Base-by-base conservation (phyloP, 1,140 invertebrate genomes). In the Caenorhabditis briggsae region DNA sequence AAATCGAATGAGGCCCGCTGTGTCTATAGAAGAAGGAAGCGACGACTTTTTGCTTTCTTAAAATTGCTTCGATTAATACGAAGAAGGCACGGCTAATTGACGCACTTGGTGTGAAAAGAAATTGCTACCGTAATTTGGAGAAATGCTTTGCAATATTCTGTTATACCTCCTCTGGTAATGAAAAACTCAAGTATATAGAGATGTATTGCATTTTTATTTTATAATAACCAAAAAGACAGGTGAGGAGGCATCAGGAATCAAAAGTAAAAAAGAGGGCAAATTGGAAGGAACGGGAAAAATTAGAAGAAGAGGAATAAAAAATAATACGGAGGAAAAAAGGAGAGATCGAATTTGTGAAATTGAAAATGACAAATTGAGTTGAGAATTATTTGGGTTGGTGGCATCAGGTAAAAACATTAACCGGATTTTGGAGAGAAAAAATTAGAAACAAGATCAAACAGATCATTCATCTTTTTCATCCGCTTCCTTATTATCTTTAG, bases 181-280 rank as follows among this genome's bases (percentile, higher is more conserved):
- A 78, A 78, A 78, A 50, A 78, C 70, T 78, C 46, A 78, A 50
- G 9, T 61, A 33, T 61, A 25, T 61, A 9, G 50, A 46, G 23
- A 20, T 78, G 70, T 78, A 78, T 78, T 78, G 70, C 70, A 78
- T 50, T 78, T 64, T 78, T 70, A 78, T 78, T 78, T 78, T 14
- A 78, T 78, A 78, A 78, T 78, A 78, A 78, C 70, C 46, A 78
- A 23, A 12, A n/a, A 5, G 33, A 33, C 33, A 33, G 33, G 33
- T 33, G 33, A 33, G 33, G 33, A 33, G 33, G 33, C 33, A 33
- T 33, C 33, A 33, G 33, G 33, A 33, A 2, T 33, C 33, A 33
- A 3, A 33, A 33, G 33, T 33, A 33, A 12, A n/a, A 14, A 8
- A 8, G 16, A n/a, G n/a, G n/a, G n/a, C 18, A 58, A 18, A 58